Evolutionary conservation across 2,888 invertebrate species (phyloP), one percentile per base, ranked within the genome.

Genomic region (Stegophylla sp.): DNA sequence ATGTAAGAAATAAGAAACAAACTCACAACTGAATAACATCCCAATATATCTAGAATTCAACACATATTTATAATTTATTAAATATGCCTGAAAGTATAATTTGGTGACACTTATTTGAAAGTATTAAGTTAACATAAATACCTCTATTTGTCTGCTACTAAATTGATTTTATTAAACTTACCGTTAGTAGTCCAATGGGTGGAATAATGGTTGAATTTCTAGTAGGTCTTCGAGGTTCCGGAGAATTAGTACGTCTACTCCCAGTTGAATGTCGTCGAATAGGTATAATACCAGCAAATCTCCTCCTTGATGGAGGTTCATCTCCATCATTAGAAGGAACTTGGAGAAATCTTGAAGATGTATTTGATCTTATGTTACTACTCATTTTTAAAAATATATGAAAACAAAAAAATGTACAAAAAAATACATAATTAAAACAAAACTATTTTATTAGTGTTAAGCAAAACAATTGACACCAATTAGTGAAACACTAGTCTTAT

Each of bases 131-230:
- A 17, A 61, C 15, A 75, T 34, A 2, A 75, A 75, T 64, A 17
- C 0, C 64, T 34, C 7, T 7, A 34, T 34, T n/a, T 34, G 7
- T 34, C 7, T 34, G 3, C 4, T 34, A 34, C 34, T 5, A 7
- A 34, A 7, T 34, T 34, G 3, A 34, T 34, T 34, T 34, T 34
- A 7, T 34, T 34, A 66, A 28, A 7, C 53, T 53, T 74, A 82
- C 82, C 74, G 66, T 56, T 28, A 23, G 59, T 48, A 82, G 53
- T 45, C 75, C 82, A 45, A 69, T 15, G 69, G 82, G 82, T 81
- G 82, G 74, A 53, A 61, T 81, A 26, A 81, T 66, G 5, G 81
- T 81, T 12, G 82, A 82, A 82, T 81, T 82, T 41, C 82, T 81
- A 69, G 67, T 82, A 7, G 82, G 82, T 53, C 82, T 73, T 45